phyloP scores from a whole-genome alignment of 2,113 vertebrate species.

The Stomatorhinus ivindoensis region DNA sequence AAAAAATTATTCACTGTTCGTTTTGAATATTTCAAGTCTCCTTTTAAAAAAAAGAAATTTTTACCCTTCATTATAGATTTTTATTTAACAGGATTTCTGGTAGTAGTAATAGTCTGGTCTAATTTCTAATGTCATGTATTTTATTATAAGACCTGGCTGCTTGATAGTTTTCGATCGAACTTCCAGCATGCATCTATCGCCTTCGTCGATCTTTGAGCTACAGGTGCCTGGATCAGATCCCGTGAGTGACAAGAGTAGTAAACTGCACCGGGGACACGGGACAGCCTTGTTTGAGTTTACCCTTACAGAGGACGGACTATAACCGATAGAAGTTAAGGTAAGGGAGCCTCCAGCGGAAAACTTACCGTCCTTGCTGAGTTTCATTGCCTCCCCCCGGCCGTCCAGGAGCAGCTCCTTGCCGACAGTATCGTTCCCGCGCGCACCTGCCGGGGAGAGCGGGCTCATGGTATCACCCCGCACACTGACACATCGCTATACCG shows the following conservation, averaged over 20 bases:
- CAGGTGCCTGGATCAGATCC: neutral
- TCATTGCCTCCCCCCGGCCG: conserved; percentile 74
- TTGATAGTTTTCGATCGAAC: neutral
- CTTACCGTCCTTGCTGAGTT: conserved; percentile 84
- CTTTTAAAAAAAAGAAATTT: neutral
- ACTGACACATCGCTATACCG: neutral
- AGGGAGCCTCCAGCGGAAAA: conserved; percentile 13
- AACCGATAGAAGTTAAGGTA: neutral
- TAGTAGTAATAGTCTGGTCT: neutral
- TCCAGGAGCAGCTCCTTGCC: conserved; percentile 70
- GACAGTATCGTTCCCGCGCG: conserved; percentile 69
- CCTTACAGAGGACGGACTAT: neutral
- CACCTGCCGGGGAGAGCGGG: conserved; percentile 62
- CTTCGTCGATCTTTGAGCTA: neutral
- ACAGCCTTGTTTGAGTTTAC: neutral
- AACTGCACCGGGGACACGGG: neutral
- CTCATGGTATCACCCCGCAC: neutral
- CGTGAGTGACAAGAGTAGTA: neutral
- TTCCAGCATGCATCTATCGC: neutral
- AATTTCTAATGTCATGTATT: neutral
- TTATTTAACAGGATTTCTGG: neutral
- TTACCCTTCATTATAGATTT: neutral
- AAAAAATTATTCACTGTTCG: neutral
- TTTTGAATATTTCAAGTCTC: neutral
- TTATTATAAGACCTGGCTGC: neutral